Evolutionary conservation across 2,113 vertebrate genomes (phyloP).

Genomic region (Rhegmatorhina hoffmannsi): DNA sequence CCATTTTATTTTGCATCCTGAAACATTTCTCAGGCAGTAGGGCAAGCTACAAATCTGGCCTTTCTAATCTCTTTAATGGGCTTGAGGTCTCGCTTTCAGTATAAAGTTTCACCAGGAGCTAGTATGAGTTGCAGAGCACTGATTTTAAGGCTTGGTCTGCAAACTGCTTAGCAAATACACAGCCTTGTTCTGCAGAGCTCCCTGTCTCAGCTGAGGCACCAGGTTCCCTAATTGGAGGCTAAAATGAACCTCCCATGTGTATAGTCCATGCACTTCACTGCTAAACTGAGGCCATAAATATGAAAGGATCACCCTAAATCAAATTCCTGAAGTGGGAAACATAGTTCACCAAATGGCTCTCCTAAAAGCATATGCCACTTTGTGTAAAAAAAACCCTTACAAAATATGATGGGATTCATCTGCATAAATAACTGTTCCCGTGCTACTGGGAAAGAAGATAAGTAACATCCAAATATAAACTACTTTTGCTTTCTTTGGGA

Average conservation of each 20-base stretch:
- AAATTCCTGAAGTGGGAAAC: not conserved
- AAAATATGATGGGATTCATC: not conserved
- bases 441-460: not conserved
- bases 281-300: not conserved
- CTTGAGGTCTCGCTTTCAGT: not conserved
- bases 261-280: not conserved
- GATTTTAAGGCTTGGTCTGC: not conserved
- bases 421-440: not conserved
- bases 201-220: not conserved
- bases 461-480: not conserved
- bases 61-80: constrained; percentile 16
- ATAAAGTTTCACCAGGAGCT: not conserved
- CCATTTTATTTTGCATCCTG: constrained; percentile 10
- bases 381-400: not conserved
- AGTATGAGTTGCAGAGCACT: not conserved
- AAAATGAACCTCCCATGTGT: constrained; percentile 3
- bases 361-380: not conserved
- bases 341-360: not conserved
- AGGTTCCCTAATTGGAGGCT: not conserved
- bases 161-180: not conserved
- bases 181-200: not conserved
- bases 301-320: not conserved
- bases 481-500: not conserved
- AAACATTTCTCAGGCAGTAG: constrained; percentile 19
- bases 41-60: not conserved